Evolutionary conservation across 2,113 vertebrate species (phyloP), one percentile per base, ranked within the genome.

Genomic region (Gobio gobio): DNA sequence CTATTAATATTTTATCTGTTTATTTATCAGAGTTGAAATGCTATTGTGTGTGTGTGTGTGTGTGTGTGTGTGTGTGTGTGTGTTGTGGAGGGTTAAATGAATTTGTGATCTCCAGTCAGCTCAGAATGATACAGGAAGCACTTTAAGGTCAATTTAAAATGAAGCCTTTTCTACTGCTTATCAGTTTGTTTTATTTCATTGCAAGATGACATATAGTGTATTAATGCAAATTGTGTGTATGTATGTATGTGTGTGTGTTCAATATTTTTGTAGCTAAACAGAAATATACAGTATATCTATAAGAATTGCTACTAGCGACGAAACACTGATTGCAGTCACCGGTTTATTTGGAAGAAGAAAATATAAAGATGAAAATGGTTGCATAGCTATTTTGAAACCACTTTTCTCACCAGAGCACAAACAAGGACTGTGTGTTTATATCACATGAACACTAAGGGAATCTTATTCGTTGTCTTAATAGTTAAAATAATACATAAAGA

Each of bases 71-170:
- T 20, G 6, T 43, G 77, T 82, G 9, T 78, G 33, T 78, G 47
- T 86, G 18, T 82, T 45, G 58, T 78, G 59, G 61, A 82, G 54
- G 47, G 75, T 59, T 54, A 54, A 76, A 64, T 86, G 54, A 47
- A 79, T 26, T 43, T 12, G 14, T 20, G 24, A 82, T 22, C 49
- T 9, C 78, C 40, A 47, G 29, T 45, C 40, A 85, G 33, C 24
- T 61, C 45, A 75, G 40, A 80, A 80, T 72, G 43, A 63, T 18
- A 76, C 82, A 73, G 16, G 13, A 73, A 86, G 87, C 85, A 86
- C 87, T 88, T 88, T 84, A 82, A 78, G 72, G 68, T 22, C 10
- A 45, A 68, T 80, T 72, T 47, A 40, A 64, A 79, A 80, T 66
- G 59, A 86, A 51, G 61, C 63, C 10, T 78, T 78, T 84, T 26